A percentile compares a stretch with the other conserved stretches of the same genome.
Evolutionary conservation across 2,888 invertebrate species (phyloP).

Genomic region (Panopea generosa): DNA sequence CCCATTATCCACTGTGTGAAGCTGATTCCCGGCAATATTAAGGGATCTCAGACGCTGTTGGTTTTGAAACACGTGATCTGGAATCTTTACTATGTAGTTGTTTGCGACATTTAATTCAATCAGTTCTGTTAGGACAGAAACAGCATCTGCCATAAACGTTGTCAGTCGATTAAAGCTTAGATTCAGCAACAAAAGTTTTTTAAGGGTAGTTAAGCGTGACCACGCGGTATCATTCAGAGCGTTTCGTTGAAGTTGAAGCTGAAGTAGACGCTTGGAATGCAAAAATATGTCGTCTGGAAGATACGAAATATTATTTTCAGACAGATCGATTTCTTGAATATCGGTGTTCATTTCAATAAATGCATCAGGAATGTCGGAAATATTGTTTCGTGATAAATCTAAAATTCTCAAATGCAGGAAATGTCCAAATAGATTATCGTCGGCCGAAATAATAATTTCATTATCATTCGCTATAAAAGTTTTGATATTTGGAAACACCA

Average conservation of each 20-base stretch:
- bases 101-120: constrained; percentile 41
- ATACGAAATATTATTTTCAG: constrained; percentile 27
- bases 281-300: constrained; percentile 34
- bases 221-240: constrained; percentile 40
- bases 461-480: constrained; percentile 30
- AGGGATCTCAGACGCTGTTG: constrained; percentile 50
- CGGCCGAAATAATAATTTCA: constrained; percentile 9
- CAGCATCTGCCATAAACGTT: constrained; percentile 29
- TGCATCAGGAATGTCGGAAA: constrained; percentile 30
- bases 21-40: constrained; percentile 57
- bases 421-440: constrained; percentile 29
- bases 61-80: constrained; percentile 50
- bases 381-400: constrained; percentile 43
- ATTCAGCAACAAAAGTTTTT: constrained; percentile 38
- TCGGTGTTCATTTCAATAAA: constrained; percentile 22
- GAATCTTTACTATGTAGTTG: constrained; percentile 44
- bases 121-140: constrained; percentile 30
- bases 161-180: constrained; percentile 41
- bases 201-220: constrained; percentile 23
- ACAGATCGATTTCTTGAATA: constrained; percentile 46
- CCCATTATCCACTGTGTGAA: constrained; percentile 42
- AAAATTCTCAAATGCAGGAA: constrained; percentile 35
- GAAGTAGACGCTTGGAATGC: constrained; percentile 28
- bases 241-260: constrained; percentile 38
- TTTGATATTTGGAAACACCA: constrained; percentile 38